Evolutionary conservation across 2,797 vertebrate species (phyloP), one percentile per base, ranked within the genome.

Genomic region (Dermochelys coriacea): DNA sequence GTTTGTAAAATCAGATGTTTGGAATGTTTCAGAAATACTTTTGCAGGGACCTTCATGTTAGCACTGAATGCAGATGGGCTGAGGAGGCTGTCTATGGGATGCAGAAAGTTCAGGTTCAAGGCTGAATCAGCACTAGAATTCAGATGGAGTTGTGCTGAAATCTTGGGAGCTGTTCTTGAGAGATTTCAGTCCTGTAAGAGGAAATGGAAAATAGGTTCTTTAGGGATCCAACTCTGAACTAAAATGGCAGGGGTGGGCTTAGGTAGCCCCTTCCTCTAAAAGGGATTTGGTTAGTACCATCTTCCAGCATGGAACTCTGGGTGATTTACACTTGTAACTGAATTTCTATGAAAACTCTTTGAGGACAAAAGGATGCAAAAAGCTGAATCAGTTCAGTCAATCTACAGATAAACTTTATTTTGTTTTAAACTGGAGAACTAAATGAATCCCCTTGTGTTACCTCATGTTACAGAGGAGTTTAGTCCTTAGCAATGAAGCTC

Each of bases 141-240:
- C 37, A 59, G 45, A 49, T 49, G 15, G 15, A 8, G 34, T 12
- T 19, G 6, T 18, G 19, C 31, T 80, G 50, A 49, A 49, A 50
- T 80, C 31, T 51, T 52, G 34, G 19, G n/a, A n/a, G 21, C 78
- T 80, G 31, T 34, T 80, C 15, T n/a, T 6, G 31, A 19, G 49
- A 52, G 41, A 18, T 34, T 85, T 37, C 4, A 12, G 1, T 29
- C 6, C 77, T 49, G 9, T 2, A 47, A 59, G 1, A 15, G 49
- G 11, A 82, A 45, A 8, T 0, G 4, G 59, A 50, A n/a, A 54
- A 23, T 12, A 0, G 0, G 0, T 50, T 0, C 41, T n/a, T 75
- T 41, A n/a, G 1, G 0, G 7, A 10, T 11, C 5, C 4, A 64
- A 29, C 51, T 27, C 34, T 49, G 45, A 77, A 29, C 74, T 77